Evolutionary conservation across 2,888 invertebrate species (phyloP), one percentile per base, ranked within the genome.

Genomic region (Melanargia galathea): DNA sequence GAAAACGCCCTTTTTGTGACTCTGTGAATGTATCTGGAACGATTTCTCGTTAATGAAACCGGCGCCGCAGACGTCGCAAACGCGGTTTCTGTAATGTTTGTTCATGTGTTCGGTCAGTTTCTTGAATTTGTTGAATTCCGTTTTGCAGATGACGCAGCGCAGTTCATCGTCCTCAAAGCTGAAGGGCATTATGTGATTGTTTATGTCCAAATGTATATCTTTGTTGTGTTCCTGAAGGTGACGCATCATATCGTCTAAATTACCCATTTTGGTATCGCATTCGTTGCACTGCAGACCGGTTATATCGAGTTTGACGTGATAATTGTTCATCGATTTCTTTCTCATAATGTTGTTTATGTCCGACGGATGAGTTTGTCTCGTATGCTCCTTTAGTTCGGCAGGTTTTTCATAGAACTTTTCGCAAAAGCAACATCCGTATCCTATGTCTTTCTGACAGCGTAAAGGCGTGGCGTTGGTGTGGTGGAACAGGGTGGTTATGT

Each of bases 141-240:
- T 66, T 2, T 63, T 45, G 22, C 82, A 82, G 46, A 73, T 64
- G 0, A 69, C 64, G 54, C 81, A 82, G 6, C 63, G 60, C 0
- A 79, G 62, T 0, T 59, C 61, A 2, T 76, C 69, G 6, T 67
- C 69, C 0, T 70, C 70, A n/a, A 82, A 82, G 60, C 79, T 78
- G 46, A 80, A 79, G 0, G 80, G 74, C 0, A 81, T 62, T 4
- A 84, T 79, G 51, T 77, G 79, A 30, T 75, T 82, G 35, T 79
- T 75, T 5, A 82, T 68, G 52, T 79, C 77, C 0, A 67, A 72
- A 56, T 76, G 71, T 1, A 82, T 55, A 1, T 48, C 54, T 60
- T 74, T 78, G 0, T 73, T 35, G 63, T 85, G 85, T 0, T 48
- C 64, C 26, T 63, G 73, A 0, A 82, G 64, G 70, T 81, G 82